These are phyloP conservation scores for Vombatus ursinus DNA, from an alignment of 2,113 vertebrate genomes.

Conservation along the genomic window DNA sequence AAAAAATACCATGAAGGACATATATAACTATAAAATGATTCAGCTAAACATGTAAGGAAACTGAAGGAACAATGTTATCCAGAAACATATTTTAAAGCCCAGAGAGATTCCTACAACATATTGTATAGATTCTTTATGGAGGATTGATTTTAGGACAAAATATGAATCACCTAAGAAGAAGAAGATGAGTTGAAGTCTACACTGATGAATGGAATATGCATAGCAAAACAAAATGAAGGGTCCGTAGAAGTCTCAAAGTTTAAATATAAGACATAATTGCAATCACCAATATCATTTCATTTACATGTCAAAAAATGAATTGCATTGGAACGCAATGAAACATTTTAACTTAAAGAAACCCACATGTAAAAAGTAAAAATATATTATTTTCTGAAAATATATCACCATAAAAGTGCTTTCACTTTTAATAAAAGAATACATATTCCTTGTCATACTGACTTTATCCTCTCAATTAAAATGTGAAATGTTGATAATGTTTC, in stretches of 20 bases:
- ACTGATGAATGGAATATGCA: neutral
- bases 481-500: neutral
- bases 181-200: neutral
- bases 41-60: neutral
- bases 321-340: neutral
- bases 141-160: neutral
- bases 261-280: neutral
- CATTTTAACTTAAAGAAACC: neutral
- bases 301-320: neutral
- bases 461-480: neutral
- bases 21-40: neutral
- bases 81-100: neutral
- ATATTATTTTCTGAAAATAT: neutral
- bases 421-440: neutral
- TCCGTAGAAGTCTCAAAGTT: too few relatives aligned
- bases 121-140: neutral
- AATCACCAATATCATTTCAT: neutral
- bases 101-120: neutral
- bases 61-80: neutral
- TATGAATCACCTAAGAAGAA: neutral
- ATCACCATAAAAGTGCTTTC: neutral
- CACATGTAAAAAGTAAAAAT: neutral
- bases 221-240: neutral
- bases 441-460: neutral
- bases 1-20: neutral